Evolutionary conservation across 2,888 invertebrate genomes (phyloP), one percentile per base, ranked within the genome.

Genomic region (Acronicta aceris): DNA sequence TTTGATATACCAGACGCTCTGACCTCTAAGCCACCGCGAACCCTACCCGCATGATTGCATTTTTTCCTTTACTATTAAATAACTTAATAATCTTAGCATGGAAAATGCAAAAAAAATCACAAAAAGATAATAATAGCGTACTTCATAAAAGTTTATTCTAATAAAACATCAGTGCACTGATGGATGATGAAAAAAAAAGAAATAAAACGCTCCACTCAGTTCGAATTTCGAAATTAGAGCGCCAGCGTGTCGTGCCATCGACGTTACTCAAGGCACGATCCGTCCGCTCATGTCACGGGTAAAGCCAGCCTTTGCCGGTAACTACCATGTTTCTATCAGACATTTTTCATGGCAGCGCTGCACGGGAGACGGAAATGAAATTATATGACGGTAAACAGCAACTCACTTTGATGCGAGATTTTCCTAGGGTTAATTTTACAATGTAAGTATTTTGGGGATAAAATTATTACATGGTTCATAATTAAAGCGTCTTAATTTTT

Each of bases 281-380:
- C 69, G 82, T 83, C 76, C 77, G 55, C 54, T 63, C 69, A 65
- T 71, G 81, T 80, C 82, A 79, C 70, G 67, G 59, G 30, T 49
- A 78, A 79, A 81, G 78, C 81, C 79, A 71, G 72, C 60, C 69
- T 74, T 63, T 55, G 47, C 59, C 65, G 63, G 76, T 71, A 71
- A 76, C 74, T 75, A 74, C 63, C 56, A 25, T 61, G 77, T 71
- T 62, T 64, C 57, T 48, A 51, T 59, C 52, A 52, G 15, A 58
- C 51, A 54, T 71, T 76, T 75, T 72, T 67, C 55, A 56, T 42
- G 50, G 42, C 63, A 68, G 62, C 43, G 30, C 25, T 51, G 15
- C 30, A 42, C n/a, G 21, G 15, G 10, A 33, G 13, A 33, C 9
- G 43, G 40, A 51, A 50, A 54, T 52, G 49, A 45, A 58, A 60